Percentiles rank a stretch among this genome's conserved stretches.
Conservation (phyloP, 2,113 vertebrate species). For the human region DNA sequence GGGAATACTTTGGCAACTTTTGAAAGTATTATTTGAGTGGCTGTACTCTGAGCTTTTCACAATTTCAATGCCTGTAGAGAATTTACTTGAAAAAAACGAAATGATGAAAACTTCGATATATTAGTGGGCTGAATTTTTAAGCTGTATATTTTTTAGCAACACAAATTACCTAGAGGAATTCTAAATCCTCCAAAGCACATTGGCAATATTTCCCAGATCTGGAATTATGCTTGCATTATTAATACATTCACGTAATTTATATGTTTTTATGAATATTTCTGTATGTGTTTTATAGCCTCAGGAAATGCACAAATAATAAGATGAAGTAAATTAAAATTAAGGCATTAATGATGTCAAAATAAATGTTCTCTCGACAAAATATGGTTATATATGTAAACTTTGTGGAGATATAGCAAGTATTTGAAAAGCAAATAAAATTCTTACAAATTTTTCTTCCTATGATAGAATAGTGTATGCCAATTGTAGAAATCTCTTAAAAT, state of each 20-base stretch:
- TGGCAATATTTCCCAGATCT: not conserved
- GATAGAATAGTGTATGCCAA: not conserved
- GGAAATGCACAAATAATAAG: not conserved
- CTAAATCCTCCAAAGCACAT: slow-evolving; percentile 40
- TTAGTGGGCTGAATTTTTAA: slow-evolving; percentile 23
- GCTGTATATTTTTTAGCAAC: slow-evolving; percentile 52
- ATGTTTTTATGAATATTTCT: slow-evolving; percentile 48
- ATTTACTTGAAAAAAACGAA: slow-evolving; percentile 14
- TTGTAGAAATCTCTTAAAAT: not conserved
- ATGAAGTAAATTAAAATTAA: slow-evolving; percentile 53
- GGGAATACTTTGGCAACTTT: not conserved
- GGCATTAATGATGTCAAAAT: not conserved
- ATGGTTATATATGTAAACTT: not conserved
- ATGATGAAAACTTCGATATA: slow-evolving; percentile 32
- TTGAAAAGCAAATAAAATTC: not conserved
- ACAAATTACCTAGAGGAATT: slow-evolving; percentile 65
- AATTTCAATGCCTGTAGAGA: not conserved
- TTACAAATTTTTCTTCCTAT: not conserved
- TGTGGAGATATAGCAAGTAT: not conserved
- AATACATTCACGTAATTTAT: slow-evolving; percentile 49
- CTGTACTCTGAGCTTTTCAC: not conserved
- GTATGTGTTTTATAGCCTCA: not conserved
- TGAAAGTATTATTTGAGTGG: not conserved
- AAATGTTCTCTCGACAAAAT: slow-evolving; percentile 24
- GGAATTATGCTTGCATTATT: slow-evolving; percentile 56